Base-by-base conservation (phyloP, 2,888 invertebrate species). In the Laspeyria flexula region DNA sequence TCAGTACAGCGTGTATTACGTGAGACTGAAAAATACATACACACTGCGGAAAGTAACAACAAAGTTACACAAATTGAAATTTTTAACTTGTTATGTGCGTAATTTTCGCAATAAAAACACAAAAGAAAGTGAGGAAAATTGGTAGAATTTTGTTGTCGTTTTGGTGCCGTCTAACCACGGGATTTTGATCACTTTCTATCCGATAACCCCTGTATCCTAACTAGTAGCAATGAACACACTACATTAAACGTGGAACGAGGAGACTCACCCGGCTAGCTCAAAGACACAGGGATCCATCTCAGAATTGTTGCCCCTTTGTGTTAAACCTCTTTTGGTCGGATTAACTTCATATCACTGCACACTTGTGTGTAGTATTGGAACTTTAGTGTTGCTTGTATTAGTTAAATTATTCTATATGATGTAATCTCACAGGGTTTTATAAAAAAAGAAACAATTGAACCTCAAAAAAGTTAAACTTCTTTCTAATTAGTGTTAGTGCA, bases 1-100 rank as follows among this genome's bases (percentile, higher is more conserved):
- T 70, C 45, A 33, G 70, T 72, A 62, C 59, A 71, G 71, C 65
- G 74, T 21, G 37, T 25, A 33, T 27, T 33, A n/a, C 25, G 6
- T 42, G 42, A 33, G 13, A 11, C 37, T 42, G 27, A 15, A 37
- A 25, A 25, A 6, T 25, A 25, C 7, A 3, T 25, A 25, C 9
- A 1, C 25, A 25, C 5, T 11, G 4, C 30, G 30, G 30, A 31
- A 31, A 31, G 25, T 34, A 16, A 25, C 21, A 30, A 41, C 15
- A 9, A 1, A 31, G 31, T 4, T 13, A n/a, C 30, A 31, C 31
- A 13, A 13, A 31, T 31, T 13, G 7, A 2, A 15, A 13, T 13
- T 13, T 31, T 31, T 31, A 13, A 10, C 13, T 13, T 11, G n/a
- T 11, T 5, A 9, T 31, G 31, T 31, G 13, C 13, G 3, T 25